Evolutionary conservation across 1,140 invertebrate genomes (phyloP).

Genomic region (Tetramorium alpestre): DNA sequence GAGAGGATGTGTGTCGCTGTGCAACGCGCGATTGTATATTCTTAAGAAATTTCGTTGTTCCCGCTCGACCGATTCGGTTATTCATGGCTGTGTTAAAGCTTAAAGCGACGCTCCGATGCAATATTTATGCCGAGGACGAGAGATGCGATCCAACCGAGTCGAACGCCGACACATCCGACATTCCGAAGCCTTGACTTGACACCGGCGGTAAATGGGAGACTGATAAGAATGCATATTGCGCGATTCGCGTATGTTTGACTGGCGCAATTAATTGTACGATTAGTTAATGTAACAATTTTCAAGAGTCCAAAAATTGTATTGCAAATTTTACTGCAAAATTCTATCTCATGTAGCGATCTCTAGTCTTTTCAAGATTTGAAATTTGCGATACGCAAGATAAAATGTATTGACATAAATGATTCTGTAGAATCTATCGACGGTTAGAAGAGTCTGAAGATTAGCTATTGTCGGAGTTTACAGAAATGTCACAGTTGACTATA

Average conservation of each 20-base stretch:
- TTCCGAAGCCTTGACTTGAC: neutral
- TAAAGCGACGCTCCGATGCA: conserved; percentile 2
- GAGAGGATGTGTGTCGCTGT: too few relatives aligned
- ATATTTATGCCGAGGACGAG: conserved; percentile 10
- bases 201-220: neutral
- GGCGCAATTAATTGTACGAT: too few relatives aligned
- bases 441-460: neutral
- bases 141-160: neutral
- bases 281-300: neutral
- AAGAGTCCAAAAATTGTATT: neutral
- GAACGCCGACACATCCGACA: neutral
- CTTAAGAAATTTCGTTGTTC: conserved; percentile 1
- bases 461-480: neutral
- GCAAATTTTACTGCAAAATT: neutral
- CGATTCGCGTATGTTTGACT: neutral
- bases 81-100: conserved; percentile 30
- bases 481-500: neutral
- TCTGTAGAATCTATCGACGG: neutral
- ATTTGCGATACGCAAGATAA: neutral
- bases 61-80: conserved; percentile 23
- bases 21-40: neutral
- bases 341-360: too few relatives aligned
- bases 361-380: neutral
- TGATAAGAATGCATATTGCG: neutral
- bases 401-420: neutral